Conservation (phyloP, 1,140 invertebrate species). For the Heliconius hermathena region DNA sequence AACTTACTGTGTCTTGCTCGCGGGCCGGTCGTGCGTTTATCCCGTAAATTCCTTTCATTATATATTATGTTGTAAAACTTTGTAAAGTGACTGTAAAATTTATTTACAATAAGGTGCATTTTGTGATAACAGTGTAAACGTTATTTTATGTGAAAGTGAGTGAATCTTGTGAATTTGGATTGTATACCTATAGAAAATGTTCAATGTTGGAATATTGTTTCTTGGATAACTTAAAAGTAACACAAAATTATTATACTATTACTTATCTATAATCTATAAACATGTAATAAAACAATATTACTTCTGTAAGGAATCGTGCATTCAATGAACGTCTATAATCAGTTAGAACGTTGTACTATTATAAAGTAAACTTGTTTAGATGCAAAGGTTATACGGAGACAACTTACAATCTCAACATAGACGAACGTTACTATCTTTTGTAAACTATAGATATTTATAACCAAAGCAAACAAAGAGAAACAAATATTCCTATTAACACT, state of each 20-base stretch:
- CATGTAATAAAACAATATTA: not conserved
- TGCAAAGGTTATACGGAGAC: conserved; percentile 30
- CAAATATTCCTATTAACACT: conserved; percentile 1
- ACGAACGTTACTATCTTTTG: conserved; percentile 21
- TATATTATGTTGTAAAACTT: conserved; percentile 23
- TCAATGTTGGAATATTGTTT: conserved; percentile 38
- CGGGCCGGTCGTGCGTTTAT: conserved; percentile 52
- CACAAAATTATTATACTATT: not conserved
- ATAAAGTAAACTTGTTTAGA: conserved; percentile 36
- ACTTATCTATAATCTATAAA: not conserved
- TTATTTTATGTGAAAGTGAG: conserved; percentile 37
- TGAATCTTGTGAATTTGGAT: conserved; percentile 30
- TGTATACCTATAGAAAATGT: conserved; percentile 17
- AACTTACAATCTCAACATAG: conserved; percentile 20
- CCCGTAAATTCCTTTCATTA: conserved; percentile 41
- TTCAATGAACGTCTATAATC: not conserved
- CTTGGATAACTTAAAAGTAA: conserved; percentile 36
- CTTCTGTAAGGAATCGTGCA: too few species aligned
- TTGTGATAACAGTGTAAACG: conserved; percentile 25
- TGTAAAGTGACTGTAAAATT: conserved; percentile 6
- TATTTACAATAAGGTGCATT: conserved; percentile 16
- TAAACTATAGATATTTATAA: conserved; percentile 8
- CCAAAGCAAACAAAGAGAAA: conserved; percentile 17
- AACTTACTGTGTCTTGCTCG: conserved; percentile 65
- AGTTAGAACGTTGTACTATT: conserved; percentile 13